Evolutionary conservation across 2,888 invertebrate genomes (phyloP).

Genomic region (Chrysolina americana): DNA sequence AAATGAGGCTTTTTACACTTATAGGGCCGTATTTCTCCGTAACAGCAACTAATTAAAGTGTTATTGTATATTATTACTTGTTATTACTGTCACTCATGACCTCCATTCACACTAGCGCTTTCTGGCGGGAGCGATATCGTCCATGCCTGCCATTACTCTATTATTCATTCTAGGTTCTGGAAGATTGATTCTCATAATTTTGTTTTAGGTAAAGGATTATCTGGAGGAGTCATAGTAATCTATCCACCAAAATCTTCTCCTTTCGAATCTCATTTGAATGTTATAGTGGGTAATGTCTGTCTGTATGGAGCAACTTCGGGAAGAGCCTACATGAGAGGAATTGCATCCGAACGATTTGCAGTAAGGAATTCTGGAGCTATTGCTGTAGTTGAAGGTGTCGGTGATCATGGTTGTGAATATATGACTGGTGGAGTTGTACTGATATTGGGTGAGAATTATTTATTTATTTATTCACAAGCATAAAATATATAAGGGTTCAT

Average conservation of each 20-base stretch:
- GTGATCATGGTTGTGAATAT: conserved; percentile 99
- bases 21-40: no score
- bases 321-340: conserved; percentile 88
- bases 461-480: no score
- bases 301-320: conserved; percentile 98
- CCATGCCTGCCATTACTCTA: no score
- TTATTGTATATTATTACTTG: no score
- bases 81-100: no score
- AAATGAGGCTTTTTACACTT: no score
- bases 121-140: no score
- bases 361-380: conserved; percentile 97
- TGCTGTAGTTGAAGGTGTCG: conserved; percentile 97
- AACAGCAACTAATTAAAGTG: no score
- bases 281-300: conserved; percentile 98
- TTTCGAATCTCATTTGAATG: conserved; percentile 94
- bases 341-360: conserved; percentile 98
- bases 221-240: conserved; percentile 94
- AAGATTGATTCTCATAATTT: conserved; percentile 15
- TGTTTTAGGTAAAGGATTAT: conserved; percentile 82
- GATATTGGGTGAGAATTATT: conserved; percentile 74
- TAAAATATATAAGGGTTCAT: no score
- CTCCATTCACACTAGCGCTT: no score
- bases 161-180: background rate
- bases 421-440: conserved; percentile 97
- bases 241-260: conserved; percentile 90